Base-by-base conservation (phyloP, 1,140 invertebrate species). In the Apolygus lucorum region DNA sequence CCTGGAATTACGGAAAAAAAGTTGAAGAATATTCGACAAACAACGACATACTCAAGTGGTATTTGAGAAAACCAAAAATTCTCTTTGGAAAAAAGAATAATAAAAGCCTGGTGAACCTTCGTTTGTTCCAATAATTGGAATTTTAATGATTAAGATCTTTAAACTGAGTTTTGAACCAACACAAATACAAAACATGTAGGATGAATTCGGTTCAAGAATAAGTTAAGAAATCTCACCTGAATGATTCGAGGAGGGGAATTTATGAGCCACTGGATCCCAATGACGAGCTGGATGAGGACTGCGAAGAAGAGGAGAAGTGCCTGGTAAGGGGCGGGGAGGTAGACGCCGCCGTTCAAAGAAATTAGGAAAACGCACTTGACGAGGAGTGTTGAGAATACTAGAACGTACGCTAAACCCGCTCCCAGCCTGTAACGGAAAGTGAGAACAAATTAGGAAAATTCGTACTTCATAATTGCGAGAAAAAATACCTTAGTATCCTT, bases 331-430 rank as follows among this genome's bases (percentile, higher is more conserved):
- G 93, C 92, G 28, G 93, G 92, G n/a, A 96, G 81, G 77, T 96
- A 96, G 26, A 95, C 91, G 13, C 93, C 92, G 28, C 90, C 88
- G 77, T 95, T 93, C 42, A 96, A 85, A 74, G 92, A 94, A 71
- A 96, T 86, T 52, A 96, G 83, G 77, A 96, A 95, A 62, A 96
- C 91, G 76, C 93, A 92, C 80, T 98, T 97, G 70, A 97, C 94
- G 68, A 98, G 84, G 26, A 98, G 83, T 0, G 94, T 89, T 17
- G 91, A 90, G 78, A 96, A 97, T 24, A 95, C 89, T n/a, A 96
- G 82, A 17, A 91, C 87, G 73, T 93, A 94, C 1, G 91, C 86
- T 17, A 95, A 84, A 27, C 94, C 93, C 21, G 92, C 88, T 22
- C 90, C 90, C 71, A 96, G 87, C 49, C 93, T 82, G 34, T 8